A percentile compares a stretch with the other conserved stretches of the same genome.
Conservation (phyloP, 92 coral and sea anemone genomes). For the Umimayanthus chanpuru region DNA sequence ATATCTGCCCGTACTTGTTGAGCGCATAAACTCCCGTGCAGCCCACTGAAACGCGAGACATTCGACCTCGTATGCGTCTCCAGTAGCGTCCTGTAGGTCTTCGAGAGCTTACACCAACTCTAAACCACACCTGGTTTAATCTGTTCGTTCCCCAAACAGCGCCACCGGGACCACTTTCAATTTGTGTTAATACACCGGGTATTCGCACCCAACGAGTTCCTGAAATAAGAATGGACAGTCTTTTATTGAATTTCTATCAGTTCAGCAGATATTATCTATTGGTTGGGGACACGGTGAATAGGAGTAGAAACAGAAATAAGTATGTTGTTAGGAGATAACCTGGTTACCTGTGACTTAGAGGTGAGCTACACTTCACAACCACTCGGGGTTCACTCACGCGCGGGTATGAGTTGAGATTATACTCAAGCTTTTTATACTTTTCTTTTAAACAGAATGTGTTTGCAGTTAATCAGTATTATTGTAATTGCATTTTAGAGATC, state of each 20-base stretch:
- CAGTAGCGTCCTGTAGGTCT: conserved; percentile 27
- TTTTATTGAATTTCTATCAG: not conserved
- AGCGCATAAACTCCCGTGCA: conserved; percentile 16
- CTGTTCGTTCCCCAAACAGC: conserved; percentile 26
- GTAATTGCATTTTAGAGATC: no score
- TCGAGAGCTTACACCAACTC: conserved; percentile 22
- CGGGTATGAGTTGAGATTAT: no score
- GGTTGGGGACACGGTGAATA: no score
- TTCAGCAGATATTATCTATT: no score
- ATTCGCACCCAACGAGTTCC: conserved; percentile 19
- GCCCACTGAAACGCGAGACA: conserved; percentile 17
- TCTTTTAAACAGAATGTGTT: no score
- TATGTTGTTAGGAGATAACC: no score
- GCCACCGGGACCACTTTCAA: conserved; percentile 40
- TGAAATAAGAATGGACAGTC: not conserved
- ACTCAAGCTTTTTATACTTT: no score
- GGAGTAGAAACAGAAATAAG: no score
- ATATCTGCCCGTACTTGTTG: conserved; percentile 32
- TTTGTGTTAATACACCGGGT: not conserved
- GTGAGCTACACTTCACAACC: no score
- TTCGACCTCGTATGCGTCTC: conserved; percentile 40
- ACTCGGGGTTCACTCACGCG: no score
- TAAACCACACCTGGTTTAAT: conserved; percentile 4
- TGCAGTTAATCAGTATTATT: no score
- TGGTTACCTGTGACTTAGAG: no score